Evolutionary conservation across 2,797 vertebrate species (phyloP), one percentile per base, ranked within the genome.

Genomic region (Peromyscus nudipes): DNA sequence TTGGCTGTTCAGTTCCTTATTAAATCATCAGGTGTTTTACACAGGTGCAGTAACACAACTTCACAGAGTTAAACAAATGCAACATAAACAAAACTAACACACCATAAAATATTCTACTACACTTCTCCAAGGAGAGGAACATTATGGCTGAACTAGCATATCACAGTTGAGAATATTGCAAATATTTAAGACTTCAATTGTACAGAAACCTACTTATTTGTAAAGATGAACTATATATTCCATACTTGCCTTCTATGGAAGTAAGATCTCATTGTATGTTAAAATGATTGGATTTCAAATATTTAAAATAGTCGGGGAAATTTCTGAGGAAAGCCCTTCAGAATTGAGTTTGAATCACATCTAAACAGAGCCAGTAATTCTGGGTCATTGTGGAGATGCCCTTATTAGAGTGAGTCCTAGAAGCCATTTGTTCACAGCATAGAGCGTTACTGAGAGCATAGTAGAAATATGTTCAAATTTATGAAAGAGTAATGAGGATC

Each of bases 161-260:
- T 52, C 65, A 31, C 4, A 81, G 11, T 84, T 92, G 90, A 93
- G 83, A 89, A 71, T 73, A 92, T 87, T 87, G 82, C 65, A 95
- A 88, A 96, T 96, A 81, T 77, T 92, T n/a, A 94, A 93, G 40
- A 93, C 62, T 97, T 89, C 52, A 88, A n/a, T 67, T 34, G 34
- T 92, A 71, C 27, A 23, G 34, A 69, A 97, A 91, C 95, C n/a
- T 93, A 93, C 95, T 89, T 92, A 93, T 81, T 87, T 87, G 16
- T 88, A 92, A 97, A 95, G 95, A 82, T 92, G 52, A 88, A 80
- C 65, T 91, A 34, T 55, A 75, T 97, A 89, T 69, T 23, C 40
- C 71, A 40, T 62, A 81, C 90, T 81, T 60, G 46, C 49, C 55
- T 60, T 92, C 7, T 69, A 27, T 89, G 57, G 8, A 62, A 85